Evolutionary conservation across 2,113 vertebrate species (phyloP).

Genomic region (Megalops atlanticus): DNA sequence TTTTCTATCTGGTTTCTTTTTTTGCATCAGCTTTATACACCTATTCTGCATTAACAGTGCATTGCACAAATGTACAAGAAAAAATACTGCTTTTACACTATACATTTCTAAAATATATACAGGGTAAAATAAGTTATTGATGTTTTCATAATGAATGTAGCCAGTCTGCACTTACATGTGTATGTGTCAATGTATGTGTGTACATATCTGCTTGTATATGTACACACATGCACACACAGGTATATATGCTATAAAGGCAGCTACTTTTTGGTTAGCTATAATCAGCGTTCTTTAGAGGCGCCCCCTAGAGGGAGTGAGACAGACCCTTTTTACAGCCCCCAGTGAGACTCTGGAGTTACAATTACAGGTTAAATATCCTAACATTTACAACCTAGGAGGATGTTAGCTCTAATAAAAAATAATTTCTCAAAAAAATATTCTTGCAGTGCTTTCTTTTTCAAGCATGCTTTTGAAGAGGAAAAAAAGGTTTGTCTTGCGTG

Average conservation of each 20-base stretch:
- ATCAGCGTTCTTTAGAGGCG: conserved; percentile 82
- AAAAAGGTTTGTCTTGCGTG: conserved; percentile 46
- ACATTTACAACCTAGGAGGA: conserved; percentile 96
- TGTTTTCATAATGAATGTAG: conserved; percentile 83
- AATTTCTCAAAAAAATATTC: conserved; percentile 97
- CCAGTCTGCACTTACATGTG: conserved; percentile 77
- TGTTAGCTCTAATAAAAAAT: conserved; percentile 99
- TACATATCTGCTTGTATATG: conserved; percentile 53
- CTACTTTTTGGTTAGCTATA: conserved; percentile 97
- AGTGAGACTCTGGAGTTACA: conserved; percentile 83
- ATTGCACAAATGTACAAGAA: conserved; percentile 94
- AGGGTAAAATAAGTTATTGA: conserved; percentile 99
- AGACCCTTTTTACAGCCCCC: conserved; percentile 89
- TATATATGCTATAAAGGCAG: conserved; percentile 93
- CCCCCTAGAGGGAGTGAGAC: conserved; percentile 84
- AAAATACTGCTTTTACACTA: conserved; percentile 95
- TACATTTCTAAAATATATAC: conserved; percentile 99
- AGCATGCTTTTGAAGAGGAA: conserved; percentile 82
- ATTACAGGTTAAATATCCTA: conserved; percentile 92
- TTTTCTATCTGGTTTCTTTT: conserved; percentile 52
- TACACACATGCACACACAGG: conserved; percentile 18
- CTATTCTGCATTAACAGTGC: conserved; percentile 86
- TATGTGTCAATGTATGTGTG: conserved; percentile 49
- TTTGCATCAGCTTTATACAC: conserved; percentile 74
- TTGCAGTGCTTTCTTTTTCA: conserved; percentile 87